Evolutionary conservation across 2,797 vertebrate genomes (phyloP).

Genomic region (Poeciliopsis infans): DNA sequence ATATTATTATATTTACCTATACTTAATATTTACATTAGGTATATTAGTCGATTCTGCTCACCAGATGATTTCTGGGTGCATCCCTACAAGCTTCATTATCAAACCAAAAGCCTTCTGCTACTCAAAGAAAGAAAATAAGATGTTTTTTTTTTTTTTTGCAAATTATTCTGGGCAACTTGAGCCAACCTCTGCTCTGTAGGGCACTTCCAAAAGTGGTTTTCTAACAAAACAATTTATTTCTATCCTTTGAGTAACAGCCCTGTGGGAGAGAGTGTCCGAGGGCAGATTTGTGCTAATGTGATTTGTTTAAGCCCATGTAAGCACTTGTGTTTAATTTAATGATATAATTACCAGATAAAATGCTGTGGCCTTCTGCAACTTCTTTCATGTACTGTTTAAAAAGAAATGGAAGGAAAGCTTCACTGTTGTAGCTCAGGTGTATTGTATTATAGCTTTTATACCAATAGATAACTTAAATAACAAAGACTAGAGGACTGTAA

Average conservation of each 20-base stretch:
- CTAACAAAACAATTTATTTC: slow-evolving; percentile 42
- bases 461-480: slow-evolving; percentile 14
- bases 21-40: too few species aligned
- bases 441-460: slow-evolving; percentile 6
- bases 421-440: slow-evolving; percentile 25
- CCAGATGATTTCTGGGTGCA: background rate
- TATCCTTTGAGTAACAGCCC: slow-evolving; percentile 38
- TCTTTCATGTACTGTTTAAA: background rate
- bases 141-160: slow-evolving; percentile 33
- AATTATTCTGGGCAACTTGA: slow-evolving; percentile 42
- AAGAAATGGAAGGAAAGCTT: background rate
- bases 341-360: slow-evolving; percentile 25
- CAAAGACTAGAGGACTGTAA: slow-evolving; percentile 12
- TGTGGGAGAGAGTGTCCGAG: slow-evolving; percentile 41
- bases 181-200: slow-evolving; percentile 55
- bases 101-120: background rate
- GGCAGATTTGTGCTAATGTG: slow-evolving; percentile 7
- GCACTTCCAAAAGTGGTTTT: slow-evolving; percentile 67
- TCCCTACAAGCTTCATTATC: background rate
- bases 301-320: slow-evolving; percentile 30
- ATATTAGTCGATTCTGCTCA: background rate
- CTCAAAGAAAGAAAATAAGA: background rate
- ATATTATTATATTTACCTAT: too few species aligned
- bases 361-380: slow-evolving; percentile 5
- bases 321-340: slow-evolving; percentile 29